These are phyloP conservation scores for Artibeus jamaicensis DNA, from an alignment of 2,797 vertebrate genomes.

Conservation along the genomic window DNA sequence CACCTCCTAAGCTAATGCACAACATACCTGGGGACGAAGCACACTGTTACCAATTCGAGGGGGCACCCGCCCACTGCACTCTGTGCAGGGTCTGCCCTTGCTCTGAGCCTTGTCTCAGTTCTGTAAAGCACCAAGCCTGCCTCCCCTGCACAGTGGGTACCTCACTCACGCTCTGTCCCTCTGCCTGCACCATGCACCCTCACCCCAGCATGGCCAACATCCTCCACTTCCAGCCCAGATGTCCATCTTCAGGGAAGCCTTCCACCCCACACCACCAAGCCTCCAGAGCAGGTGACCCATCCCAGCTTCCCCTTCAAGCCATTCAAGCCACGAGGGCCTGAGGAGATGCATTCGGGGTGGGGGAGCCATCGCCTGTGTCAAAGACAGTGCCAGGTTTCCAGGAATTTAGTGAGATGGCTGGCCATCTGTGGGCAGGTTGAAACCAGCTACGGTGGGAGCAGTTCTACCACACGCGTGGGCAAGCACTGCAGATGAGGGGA, in stretches of 20 bases:
- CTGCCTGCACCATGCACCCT: too few species aligned
- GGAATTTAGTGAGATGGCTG: background rate
- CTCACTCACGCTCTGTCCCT: background rate
- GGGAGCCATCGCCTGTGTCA: background rate
- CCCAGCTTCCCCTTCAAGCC: background rate
- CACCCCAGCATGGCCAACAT: fast-evolving
- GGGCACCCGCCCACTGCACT: background rate
- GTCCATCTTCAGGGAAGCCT: background rate
- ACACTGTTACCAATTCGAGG: too few species aligned
- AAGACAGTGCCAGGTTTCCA: fast-evolving
- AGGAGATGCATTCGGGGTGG: fast-evolving
- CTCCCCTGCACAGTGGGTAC: fast-evolving
- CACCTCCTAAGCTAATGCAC: background rate
- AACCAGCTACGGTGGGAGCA: background rate
- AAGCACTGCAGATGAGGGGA: background rate
- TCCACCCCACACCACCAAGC: fast-evolving
- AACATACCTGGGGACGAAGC: fast-evolving
- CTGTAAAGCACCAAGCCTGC: background rate
- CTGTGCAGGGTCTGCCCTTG: fast-evolving
- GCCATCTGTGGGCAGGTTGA: background rate
- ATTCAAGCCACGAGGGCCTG: background rate
- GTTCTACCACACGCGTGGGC: background rate
- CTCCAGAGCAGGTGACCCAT: background rate
- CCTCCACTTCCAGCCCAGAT: background rate
- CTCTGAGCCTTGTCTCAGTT: background rate